Base-by-base conservation (phyloP, 2,113 vertebrate genomes). In the Paralichthys olivaceus region DNA sequence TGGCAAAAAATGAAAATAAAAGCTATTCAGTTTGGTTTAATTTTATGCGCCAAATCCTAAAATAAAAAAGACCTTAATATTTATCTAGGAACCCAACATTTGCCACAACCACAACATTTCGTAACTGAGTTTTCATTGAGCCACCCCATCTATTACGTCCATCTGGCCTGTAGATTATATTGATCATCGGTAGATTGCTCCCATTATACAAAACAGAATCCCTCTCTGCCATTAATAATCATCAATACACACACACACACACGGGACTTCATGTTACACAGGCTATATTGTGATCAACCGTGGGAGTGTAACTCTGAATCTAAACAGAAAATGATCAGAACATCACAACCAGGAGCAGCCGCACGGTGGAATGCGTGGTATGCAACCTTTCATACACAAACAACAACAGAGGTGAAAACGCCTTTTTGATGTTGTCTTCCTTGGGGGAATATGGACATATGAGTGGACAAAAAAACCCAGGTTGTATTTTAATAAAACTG, bases 311-410 rank as follows among this genome's bases (percentile, higher is more conserved):
- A 14, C 12, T 40, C 37, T 12, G 3, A 62, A 72, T 49, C 29
- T 22, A 67, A 32, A 54, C 5, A 29, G 15, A 77, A 74, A 77
- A 26, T 69, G 75, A 43, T 47, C 81, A 75, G 57, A 58, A 56
- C 72, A 79, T 75, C 61, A 82, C 62, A 65, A 57, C 85, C 80
- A 89, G 88, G 81, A 85, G 69, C 83, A 83, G 37, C 6, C 37
- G 85, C 84, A 88, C 74, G 77, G 75, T 82, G 94, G 94, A 95
- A 95, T 95, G 91, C 89, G 78, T 90, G 93, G 93, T 91, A 95
- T 95, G 91, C 75, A 66, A 68, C 84, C 71, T 84, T 56, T 69
- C 73, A 80, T 71, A 79, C 79, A 80, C 68, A 53, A 90, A 81
- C 59, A 53, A 43, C 34, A 75, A 29, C 66, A 49, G 32, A 32